phyloP scores from a whole-genome alignment of 2,797 vertebrate genomes.

The Melanotaenia maccullochi region DNA sequence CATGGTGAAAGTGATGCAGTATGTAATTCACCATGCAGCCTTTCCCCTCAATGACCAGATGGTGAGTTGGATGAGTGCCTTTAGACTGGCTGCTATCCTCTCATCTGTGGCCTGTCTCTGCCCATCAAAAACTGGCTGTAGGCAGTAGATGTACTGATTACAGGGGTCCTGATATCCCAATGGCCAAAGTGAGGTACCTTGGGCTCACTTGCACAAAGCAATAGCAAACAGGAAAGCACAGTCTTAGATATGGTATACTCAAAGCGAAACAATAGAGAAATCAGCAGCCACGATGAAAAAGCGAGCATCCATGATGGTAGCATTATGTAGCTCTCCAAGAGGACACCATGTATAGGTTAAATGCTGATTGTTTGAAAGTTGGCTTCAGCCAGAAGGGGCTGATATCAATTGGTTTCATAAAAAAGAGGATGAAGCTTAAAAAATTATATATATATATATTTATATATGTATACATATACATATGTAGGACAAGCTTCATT shows the following conservation, averaged over 20 bases:
- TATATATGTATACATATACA: too few species aligned
- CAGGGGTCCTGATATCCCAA: constrained; percentile 36
- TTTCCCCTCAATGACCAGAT: constrained; percentile 52
- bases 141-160: constrained; percentile 59
- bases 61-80: constrained; percentile 55
- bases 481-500: not conserved
- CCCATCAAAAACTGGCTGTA: constrained; percentile 48
- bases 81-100: constrained; percentile 48
- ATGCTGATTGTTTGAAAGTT: not conserved
- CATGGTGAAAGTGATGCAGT: constrained; percentile 49
- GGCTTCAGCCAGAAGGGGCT: not conserved
- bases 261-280: not conserved
- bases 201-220: constrained; percentile 4
- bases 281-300: too few species aligned
- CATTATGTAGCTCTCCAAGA: too few species aligned
- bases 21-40: constrained; percentile 24
- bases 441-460: too few species aligned
- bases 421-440: not conserved
- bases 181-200: constrained; percentile 26
- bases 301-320: too few species aligned
- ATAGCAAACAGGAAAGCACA: constrained; percentile 3
- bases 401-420: not conserved
- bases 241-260: not conserved
- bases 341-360: not conserved
- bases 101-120: constrained; percentile 49